Evolutionary conservation across 2,113 vertebrate species (phyloP).

Genomic region (Cottus gobio): DNA sequence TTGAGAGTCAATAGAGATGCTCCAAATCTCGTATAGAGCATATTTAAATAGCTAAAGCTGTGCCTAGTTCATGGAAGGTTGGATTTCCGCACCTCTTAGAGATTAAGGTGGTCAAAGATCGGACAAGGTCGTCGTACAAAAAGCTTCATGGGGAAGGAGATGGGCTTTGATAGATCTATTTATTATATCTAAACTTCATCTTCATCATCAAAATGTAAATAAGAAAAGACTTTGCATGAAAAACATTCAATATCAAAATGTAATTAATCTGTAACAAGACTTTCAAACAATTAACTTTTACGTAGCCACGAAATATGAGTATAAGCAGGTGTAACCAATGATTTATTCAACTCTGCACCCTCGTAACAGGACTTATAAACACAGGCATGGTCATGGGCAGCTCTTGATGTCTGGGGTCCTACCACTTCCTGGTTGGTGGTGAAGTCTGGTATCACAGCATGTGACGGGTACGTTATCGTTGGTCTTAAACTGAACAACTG

Average conservation of each 20-base stretch:
- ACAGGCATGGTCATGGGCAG: background rate
- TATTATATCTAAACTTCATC: too few relatives aligned
- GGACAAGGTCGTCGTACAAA: background rate
- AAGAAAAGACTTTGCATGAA: too few relatives aligned
- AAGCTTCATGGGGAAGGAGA: background rate
- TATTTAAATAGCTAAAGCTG: background rate
- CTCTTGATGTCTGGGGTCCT: background rate
- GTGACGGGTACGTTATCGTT: background rate
- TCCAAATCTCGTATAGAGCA: background rate
- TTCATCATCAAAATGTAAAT: too few relatives aligned
- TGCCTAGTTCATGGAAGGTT: background rate
- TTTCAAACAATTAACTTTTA: too few relatives aligned
- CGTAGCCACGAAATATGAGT: too few relatives aligned
- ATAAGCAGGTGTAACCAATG: background rate
- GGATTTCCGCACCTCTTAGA: background rate
- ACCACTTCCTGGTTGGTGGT: background rate
- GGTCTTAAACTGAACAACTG: background rate
- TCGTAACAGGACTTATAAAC: background rate
- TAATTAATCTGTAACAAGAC: too few relatives aligned
- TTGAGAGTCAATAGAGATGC: background rate
- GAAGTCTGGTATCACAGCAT: background rate
- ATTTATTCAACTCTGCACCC: background rate
- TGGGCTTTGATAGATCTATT: background rate
- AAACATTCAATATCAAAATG: too few relatives aligned
- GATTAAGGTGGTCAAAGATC: background rate